Conservation (phyloP, 1,140 invertebrate species). For the Drosophila ercepeae region DNA sequence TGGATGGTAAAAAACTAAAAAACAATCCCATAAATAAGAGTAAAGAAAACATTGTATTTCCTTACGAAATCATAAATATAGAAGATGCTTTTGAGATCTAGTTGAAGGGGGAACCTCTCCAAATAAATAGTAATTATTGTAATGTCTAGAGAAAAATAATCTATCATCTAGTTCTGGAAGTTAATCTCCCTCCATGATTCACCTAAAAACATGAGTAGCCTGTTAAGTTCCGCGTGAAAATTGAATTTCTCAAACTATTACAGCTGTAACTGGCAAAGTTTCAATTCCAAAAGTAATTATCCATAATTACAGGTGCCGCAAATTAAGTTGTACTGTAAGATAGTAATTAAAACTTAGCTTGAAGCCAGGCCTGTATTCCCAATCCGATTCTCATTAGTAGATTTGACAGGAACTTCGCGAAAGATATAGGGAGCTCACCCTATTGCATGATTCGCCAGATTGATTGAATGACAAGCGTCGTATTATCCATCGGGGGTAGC, state of each 20-base stretch:
- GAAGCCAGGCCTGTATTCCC: not conserved
- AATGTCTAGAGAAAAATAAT: not conserved
- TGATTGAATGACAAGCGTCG: conserved; percentile 68
- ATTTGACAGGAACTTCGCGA: conserved; percentile 33
- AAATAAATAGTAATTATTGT: too few relatives aligned
- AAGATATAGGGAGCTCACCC: conserved; percentile 16
- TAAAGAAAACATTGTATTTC: not conserved
- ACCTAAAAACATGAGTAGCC: not conserved
- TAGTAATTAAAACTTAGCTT: conserved; percentile 25
- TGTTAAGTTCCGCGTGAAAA: conserved; percentile 9
- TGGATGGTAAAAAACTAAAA: not conserved
- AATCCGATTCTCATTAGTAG: conserved; percentile 37
- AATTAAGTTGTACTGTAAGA: conserved; percentile 16
- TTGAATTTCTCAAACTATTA: conserved; percentile 13
- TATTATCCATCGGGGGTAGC: conserved; percentile 6
- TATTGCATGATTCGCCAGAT: conserved; percentile 70
- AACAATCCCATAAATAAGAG: conserved; percentile 2
- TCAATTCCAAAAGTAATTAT: conserved; percentile 24
- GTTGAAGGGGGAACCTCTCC: too few relatives aligned
- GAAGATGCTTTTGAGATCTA: too few relatives aligned
- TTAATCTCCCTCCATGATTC: conserved; percentile 5
- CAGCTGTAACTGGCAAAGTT: conserved; percentile 1
- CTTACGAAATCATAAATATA: not conserved
- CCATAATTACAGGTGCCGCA: conserved; percentile 13
- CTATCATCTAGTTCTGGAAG: not conserved